Conservation (phyloP, 53 echinoderm and acorn worm species). For the Echinarachnius parma region DNA sequence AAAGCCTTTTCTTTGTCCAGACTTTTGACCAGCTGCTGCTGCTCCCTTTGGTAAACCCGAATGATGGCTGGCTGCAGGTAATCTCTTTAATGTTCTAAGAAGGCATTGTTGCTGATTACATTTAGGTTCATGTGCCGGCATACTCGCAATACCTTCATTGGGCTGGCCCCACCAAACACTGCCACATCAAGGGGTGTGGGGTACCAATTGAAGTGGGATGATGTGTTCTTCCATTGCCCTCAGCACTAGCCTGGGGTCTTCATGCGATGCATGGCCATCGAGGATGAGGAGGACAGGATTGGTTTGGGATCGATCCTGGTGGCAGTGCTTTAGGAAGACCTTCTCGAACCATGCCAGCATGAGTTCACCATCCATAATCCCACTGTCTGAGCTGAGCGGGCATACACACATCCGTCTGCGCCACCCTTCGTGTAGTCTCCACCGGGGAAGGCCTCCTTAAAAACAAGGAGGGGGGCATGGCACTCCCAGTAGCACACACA, state of each 20-base stretch:
- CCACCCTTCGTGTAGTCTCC: conserved; percentile 36
- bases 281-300: conserved; percentile 25
- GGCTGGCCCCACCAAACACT: background rate
- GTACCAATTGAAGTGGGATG: background rate
- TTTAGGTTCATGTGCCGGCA: background rate
- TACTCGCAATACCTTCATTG: background rate
- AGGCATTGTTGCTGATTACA: background rate
- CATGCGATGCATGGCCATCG: conserved; percentile 35
- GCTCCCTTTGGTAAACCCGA: too few relatives aligned
- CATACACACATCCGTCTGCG: conserved; percentile 39
- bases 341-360: conserved; percentile 41
- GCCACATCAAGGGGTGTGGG: too few relatives aligned
- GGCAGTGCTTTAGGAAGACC: conserved; percentile 40
- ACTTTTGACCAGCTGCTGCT: too few relatives aligned
- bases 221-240: too few relatives aligned
- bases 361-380: conserved; percentile 48
- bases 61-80: conserved; percentile 1
- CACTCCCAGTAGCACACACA: background rate
- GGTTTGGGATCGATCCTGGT: conserved; percentile 22
- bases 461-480: conserved; percentile 13
- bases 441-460: conserved; percentile 33
- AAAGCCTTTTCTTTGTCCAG: too few relatives aligned
- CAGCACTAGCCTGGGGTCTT: background rate
- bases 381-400: conserved; percentile 37
- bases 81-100: background rate